Conservation (phyloP, 2,888 invertebrate species). For the Agrilus mali region DNA sequence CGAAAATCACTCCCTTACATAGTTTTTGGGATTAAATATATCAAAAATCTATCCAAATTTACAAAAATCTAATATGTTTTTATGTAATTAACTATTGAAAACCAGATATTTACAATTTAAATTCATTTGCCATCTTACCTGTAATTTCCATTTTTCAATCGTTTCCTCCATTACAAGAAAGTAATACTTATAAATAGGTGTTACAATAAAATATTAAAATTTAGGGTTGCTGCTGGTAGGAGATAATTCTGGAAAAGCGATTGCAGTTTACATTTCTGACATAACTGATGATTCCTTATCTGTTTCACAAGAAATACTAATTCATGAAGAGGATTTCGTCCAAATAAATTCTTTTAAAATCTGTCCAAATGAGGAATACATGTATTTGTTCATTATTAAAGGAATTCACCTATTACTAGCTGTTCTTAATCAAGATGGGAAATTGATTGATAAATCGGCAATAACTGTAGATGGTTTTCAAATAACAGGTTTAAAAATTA, state of each 20-base stretch:
- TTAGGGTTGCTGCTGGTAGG: constrained; percentile 20
- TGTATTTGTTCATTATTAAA: constrained; percentile 22
- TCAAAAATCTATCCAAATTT: too few relatives aligned
- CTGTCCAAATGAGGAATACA: constrained; percentile 15
- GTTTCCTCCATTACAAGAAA: too few relatives aligned
- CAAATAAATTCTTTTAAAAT: constrained; percentile 22
- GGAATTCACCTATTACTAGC: constrained; percentile 21
- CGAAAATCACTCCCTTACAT: too few relatives aligned
- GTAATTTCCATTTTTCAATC: too few relatives aligned
- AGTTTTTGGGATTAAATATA: too few relatives aligned
- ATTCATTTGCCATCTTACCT: too few relatives aligned
- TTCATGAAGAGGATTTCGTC: constrained; percentile 20
- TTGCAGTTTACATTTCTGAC: constrained; percentile 19
- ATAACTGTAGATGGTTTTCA: too few relatives aligned
- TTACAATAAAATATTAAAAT: constrained; percentile 1
- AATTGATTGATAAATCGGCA: constrained; percentile 8
- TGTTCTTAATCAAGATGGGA: constrained; percentile 19
- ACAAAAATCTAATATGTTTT: too few relatives aligned
- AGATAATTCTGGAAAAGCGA: constrained; percentile 22
- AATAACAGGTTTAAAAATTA: too few relatives aligned
- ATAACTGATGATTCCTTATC: constrained; percentile 14
- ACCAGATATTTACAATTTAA: too few relatives aligned
- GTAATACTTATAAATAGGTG: background rate
- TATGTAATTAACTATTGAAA: too few relatives aligned
- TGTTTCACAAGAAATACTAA: constrained; percentile 12